Conservation (phyloP, 2,113 vertebrate species). For the Oncorhynchus kisutch region DNA sequence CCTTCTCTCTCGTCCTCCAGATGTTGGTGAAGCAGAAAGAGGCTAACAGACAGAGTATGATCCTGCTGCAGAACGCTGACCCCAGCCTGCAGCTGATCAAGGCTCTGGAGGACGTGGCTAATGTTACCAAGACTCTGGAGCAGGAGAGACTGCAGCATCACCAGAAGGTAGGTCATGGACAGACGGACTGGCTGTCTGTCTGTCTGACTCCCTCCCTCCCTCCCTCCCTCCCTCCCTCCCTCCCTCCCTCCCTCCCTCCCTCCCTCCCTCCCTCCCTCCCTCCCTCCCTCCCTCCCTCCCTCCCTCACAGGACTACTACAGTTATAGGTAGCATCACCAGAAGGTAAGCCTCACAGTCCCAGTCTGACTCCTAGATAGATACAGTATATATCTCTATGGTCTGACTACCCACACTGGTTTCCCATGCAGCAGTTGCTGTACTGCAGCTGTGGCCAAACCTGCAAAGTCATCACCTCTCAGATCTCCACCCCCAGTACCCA, state of each 20-base stretch:
- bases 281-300: too few relatives aligned
- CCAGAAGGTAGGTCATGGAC: constrained; percentile 50
- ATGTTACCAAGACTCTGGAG: constrained; percentile 74
- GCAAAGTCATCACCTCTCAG: not conserved
- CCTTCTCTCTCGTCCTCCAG: constrained; percentile 50
- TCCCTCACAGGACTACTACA: too few relatives aligned
- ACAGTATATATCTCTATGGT: too few relatives aligned
- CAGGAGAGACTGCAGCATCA: constrained; percentile 74
- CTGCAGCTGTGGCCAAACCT: not conserved
- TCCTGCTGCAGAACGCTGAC: constrained; percentile 75
- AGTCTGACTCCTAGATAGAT: too few relatives aligned
- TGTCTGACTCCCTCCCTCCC: too few relatives aligned
- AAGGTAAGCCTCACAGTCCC: constrained; percentile 49
- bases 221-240: too few relatives aligned
- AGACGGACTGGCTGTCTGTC: too few relatives aligned
- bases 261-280: too few relatives aligned
- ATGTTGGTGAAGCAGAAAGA: constrained; percentile 83
- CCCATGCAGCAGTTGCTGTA: not conserved
- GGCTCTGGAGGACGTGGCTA: constrained; percentile 74
- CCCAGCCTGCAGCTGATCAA: constrained; percentile 76
- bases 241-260: too few relatives aligned
- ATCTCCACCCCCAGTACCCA: not conserved
- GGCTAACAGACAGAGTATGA: constrained; percentile 77
- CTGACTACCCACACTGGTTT: too few relatives aligned
- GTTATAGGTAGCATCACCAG: constrained; percentile 64